Evolutionary conservation across 2,113 vertebrate species (phyloP), one percentile per base, ranked within the genome.

Genomic region (Petromus typicus): DNA sequence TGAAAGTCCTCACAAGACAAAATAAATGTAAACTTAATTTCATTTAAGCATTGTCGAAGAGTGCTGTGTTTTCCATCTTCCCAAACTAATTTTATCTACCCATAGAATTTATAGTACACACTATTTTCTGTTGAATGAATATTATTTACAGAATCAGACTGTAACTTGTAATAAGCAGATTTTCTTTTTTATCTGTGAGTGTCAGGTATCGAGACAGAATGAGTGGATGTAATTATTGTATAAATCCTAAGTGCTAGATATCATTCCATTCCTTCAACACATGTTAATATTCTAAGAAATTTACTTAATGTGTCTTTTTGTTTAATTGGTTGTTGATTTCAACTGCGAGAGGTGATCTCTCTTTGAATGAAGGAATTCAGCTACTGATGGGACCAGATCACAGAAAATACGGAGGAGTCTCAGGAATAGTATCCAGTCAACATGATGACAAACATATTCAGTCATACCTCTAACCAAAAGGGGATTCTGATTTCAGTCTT

Each of bases 401-500:
- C 93, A 97, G 93, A 93, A 97, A 97, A 97, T 92, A 86, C n/a
- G 59, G 43, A 16, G 9, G 86, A 94, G 79, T 94, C 85, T 96
- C 86, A 93, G 61, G 76, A 95, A 88, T 69, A 85, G 67, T 96
- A 88, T 69, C 96, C 82, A 75, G 83, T 97, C 90, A 96, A 85
- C 22, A 27, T 95, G 83, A 43, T 95, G 94, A 94, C 61, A 98
- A 90, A 61, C 54, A 71, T 79, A 91, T 90, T 96, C 97, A 90
- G 92, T 97, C 96, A 57, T 61, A 86, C 71, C 34, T 66, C 30
- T 48, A 93, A 96, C 90, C 56, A 78, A 45, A 89, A 79, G 87
- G 66, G 43, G 37, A 63, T 89, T 90, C 92, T 40, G 48, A 71
- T 37, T 81, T 96, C 93, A 90, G 90, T 97, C 92, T 95, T 94